phyloP scores from a whole-genome alignment of 2,113 vertebrate species.

The Callocephalon fimbriatum region DNA sequence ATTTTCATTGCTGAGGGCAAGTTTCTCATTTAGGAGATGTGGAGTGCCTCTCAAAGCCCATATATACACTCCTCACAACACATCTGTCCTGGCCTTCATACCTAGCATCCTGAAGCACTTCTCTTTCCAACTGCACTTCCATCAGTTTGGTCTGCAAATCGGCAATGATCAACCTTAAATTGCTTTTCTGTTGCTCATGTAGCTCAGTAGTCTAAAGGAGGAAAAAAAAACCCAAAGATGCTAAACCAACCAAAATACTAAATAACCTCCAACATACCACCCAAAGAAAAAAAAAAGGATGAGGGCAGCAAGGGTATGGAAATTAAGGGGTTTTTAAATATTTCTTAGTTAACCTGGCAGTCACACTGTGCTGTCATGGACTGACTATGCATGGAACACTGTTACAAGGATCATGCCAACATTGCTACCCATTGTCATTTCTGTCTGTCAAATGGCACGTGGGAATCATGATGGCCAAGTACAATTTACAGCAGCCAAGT shows the following conservation, averaged over 20 bases:
- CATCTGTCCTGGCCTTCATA: not conserved
- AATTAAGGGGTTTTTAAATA: not conserved
- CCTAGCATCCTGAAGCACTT: conserved; percentile 77
- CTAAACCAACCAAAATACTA: not conserved
- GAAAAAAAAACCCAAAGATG: not conserved
- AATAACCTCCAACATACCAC: fast-evolving
- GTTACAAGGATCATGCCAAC: not conserved
- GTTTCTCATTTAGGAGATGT: not conserved
- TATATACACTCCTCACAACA: fast-evolving
- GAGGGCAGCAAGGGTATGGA: not conserved
- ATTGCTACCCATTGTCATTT: not conserved
- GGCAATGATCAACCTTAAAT: conserved; percentile 59
- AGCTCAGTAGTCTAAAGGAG: conserved; percentile 65
- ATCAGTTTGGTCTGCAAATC: conserved; percentile 78
- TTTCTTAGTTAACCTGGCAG: too few species aligned
- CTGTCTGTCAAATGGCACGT: not conserved
- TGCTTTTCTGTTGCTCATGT: conserved; percentile 69
- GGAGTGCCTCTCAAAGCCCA: not conserved
- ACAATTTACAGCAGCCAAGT: not conserved
- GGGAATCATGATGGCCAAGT: not conserved
- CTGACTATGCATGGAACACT: too few species aligned
- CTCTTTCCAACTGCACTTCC: conserved; percentile 76
- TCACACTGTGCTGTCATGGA: not conserved
- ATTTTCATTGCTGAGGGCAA: not conserved
- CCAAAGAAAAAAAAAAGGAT: not conserved